phyloP scores from a whole-genome alignment of 1,140 invertebrate genomes.

The Cyphomyrmex costatus region DNA sequence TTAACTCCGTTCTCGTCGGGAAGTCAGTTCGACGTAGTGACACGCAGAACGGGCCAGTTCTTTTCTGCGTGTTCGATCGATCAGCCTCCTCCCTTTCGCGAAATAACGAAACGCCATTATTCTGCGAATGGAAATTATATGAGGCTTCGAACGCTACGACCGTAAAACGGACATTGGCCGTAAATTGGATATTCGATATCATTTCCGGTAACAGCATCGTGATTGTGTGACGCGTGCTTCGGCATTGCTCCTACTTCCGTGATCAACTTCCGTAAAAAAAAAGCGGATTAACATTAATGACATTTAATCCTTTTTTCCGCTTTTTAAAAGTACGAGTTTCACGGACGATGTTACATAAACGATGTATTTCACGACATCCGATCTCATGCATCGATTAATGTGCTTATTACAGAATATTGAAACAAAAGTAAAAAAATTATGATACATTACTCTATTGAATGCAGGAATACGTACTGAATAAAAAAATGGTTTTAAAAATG shows the following conservation, averaged over 20 bases:
- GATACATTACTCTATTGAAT: background rate
- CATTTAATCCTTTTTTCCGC: background rate
- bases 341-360: too few relatives aligned
- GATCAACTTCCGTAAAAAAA: background rate
- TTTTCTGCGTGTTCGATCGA: background rate
- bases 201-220: constrained; percentile 14
- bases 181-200: constrained; percentile 59
- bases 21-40: constrained; percentile 31
- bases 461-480: background rate
- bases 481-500: background rate
- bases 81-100: background rate
- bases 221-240: constrained; percentile 21
- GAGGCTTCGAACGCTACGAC: constrained; percentile 3
- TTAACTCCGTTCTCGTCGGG: constrained; percentile 29
- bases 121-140: constrained; percentile 42
- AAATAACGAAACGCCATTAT: constrained; percentile 38
- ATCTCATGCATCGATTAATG: constrained; percentile 9
- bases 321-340: background rate
- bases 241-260: background rate
- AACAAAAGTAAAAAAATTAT: background rate
- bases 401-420: constrained; percentile 11
- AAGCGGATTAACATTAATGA: background rate
- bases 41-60: background rate
- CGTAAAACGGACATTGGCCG: constrained; percentile 15
- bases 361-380: background rate